Evolutionary conservation across 2,113 vertebrate species (phyloP).

Genomic region (Lamprotornis superbus): DNA sequence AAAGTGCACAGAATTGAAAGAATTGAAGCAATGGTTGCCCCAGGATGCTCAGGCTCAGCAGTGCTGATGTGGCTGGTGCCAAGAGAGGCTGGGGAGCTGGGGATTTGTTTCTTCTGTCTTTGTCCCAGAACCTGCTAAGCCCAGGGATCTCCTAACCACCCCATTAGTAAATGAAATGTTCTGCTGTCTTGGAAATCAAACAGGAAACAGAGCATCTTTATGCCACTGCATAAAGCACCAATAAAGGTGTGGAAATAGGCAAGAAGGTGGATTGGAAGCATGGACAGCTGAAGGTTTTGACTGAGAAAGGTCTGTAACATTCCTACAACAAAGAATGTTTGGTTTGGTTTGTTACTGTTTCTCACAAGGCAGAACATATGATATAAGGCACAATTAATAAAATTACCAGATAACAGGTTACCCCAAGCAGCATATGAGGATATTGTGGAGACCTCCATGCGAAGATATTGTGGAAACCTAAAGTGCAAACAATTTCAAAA

Average conservation of each 20-base stretch:
- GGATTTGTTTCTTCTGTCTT: neutral
- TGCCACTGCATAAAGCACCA: neutral
- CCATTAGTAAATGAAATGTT: neutral
- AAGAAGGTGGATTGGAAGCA: accelerated
- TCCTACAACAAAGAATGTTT: neutral
- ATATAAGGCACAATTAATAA: neutral
- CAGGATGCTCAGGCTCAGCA: neutral
- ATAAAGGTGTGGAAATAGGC: neutral
- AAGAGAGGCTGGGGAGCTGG: neutral
- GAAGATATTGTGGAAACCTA: neutral
- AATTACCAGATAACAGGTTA: neutral
- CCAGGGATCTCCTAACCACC: neutral
- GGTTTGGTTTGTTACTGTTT: neutral
- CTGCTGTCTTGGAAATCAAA: neutral
- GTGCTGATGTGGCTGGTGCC: neutral
- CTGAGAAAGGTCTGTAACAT: neutral
- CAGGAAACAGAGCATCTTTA: neutral
- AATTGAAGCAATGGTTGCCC: neutral
- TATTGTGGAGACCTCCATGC: neutral
- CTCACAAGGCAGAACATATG: neutral
- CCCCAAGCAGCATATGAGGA: neutral
- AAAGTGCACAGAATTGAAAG: neutral
- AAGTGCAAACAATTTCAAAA: neutral
- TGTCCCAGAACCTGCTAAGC: neutral
- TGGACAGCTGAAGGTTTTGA: neutral